Evolutionary conservation across 2,113 vertebrate genomes (phyloP).

Genomic region (Clarias batrachus): DNA sequence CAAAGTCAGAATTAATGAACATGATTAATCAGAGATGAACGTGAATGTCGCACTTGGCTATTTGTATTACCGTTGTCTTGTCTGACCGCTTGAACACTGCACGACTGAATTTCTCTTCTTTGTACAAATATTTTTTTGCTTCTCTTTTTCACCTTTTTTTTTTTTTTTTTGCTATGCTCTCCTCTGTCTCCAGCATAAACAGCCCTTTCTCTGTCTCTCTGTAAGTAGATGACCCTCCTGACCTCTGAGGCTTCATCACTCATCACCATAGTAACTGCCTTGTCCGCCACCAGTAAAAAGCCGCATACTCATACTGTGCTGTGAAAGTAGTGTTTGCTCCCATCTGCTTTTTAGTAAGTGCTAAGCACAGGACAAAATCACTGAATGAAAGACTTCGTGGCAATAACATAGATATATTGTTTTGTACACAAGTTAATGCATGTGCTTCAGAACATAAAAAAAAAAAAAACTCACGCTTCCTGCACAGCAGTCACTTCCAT

Average conservation of each 20-base stretch:
- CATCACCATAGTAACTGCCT: slow-evolving; percentile 43
- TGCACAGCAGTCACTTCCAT: not conserved
- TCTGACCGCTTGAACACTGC: not conserved
- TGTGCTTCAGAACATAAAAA: not conserved
- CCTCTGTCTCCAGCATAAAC: slow-evolving; percentile 40
- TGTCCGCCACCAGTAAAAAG: slow-evolving; percentile 26
- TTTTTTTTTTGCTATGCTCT: slow-evolving; percentile 5
- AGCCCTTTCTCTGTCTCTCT: slow-evolving; percentile 43
- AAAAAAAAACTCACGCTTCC: not conserved
- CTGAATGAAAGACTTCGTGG: not conserved
- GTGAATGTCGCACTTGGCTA: not conserved
- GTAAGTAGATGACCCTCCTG: slow-evolving; percentile 43
- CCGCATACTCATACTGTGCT: slow-evolving; percentile 24
- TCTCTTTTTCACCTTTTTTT: slow-evolving; percentile 7
- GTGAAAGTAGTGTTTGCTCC: slow-evolving; percentile 7
- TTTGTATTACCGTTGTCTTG: not conserved
- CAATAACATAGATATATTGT: not conserved
- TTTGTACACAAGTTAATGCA: not conserved
- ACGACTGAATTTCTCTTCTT: slow-evolving; percentile 17
- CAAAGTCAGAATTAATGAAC: not conserved
- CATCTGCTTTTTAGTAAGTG: slow-evolving; percentile 9
- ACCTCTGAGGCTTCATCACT: slow-evolving; percentile 37
- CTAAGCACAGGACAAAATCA: not conserved
- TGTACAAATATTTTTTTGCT: slow-evolving; percentile 31
- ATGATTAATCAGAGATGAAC: too few relatives aligned